phyloP scores from a whole-genome alignment of 1,140 invertebrate genomes.

The Lepeophtheirus salmonis region DNA sequence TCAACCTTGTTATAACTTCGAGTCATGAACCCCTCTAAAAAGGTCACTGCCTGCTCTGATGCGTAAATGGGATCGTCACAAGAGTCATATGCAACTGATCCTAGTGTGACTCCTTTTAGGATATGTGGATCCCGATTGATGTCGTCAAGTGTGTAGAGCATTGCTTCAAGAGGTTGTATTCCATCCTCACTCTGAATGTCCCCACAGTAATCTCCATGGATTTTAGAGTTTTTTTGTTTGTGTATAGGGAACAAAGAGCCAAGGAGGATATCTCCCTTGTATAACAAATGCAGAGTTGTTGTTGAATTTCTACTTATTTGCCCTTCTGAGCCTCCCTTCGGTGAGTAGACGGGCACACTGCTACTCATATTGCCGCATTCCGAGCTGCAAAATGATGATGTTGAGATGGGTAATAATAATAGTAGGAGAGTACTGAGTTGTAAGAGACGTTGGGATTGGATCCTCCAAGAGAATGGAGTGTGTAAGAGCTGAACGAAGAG shows the following conservation, averaged over 20 bases:
- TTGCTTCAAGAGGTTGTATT: constrained; percentile 36
- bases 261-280: constrained; percentile 25
- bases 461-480: too few relatives aligned
- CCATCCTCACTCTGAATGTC: constrained; percentile 32
- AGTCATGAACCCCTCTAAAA: constrained; percentile 32
- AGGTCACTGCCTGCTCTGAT: constrained; percentile 34
- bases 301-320: background rate
- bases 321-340: background rate
- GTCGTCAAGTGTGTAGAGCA: constrained; percentile 34
- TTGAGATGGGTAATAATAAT: background rate
- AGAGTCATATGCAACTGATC: constrained; percentile 34
- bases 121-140: constrained; percentile 31
- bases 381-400: too few relatives aligned
- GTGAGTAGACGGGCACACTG: too few relatives aligned
- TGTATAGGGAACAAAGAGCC: constrained; percentile 38
- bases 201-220: constrained; percentile 27
- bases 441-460: too few relatives aligned
- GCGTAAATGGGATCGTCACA: constrained; percentile 34
- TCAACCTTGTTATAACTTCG: background rate
- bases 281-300: background rate
- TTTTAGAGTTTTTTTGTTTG: constrained; percentile 19
- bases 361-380: too few relatives aligned
- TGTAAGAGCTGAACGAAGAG: too few relatives aligned
- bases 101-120: constrained; percentile 33
- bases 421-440: background rate